These are phyloP conservation scores for Hypolimnas misippus DNA, from an alignment of 2,888 invertebrate genomes.

Conservation along the genomic window DNA sequence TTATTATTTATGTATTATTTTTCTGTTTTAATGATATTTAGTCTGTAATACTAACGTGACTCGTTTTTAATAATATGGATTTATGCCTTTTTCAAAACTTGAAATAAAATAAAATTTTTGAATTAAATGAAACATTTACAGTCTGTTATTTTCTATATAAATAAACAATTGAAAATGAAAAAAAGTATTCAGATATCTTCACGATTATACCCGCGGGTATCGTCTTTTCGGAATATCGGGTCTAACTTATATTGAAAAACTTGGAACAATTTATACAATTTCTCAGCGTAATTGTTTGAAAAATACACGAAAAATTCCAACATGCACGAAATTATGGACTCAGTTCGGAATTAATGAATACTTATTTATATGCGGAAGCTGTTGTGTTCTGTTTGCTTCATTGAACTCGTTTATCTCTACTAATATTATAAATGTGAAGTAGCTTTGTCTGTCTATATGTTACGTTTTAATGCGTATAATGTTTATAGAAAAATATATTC, in stretches of 20 bases:
- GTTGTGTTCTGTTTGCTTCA: not conserved
- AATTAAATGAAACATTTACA: too few species aligned
- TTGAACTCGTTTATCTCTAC: not conserved
- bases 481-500: too few species aligned
- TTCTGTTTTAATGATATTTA: too few species aligned
- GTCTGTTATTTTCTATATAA: too few species aligned
- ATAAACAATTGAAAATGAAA: slow-evolving; percentile 16
- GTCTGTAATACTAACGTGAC: too few species aligned
- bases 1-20: too few species aligned
- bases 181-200: slow-evolving; percentile 28
- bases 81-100: too few species aligned
- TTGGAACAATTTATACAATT: slow-evolving; percentile 45
- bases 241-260: slow-evolving; percentile 51
- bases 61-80: too few species aligned
- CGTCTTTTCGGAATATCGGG: slow-evolving; percentile 38
- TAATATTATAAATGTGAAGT: too few species aligned
- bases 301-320: slow-evolving; percentile 39
- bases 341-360: slow-evolving; percentile 1
- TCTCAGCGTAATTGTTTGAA: slow-evolving; percentile 41
- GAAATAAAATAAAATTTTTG: too few species aligned
- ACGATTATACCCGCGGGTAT: slow-evolving; percentile 36
- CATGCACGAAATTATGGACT: slow-evolving; percentile 24
- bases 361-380: not conserved
- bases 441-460: too few species aligned
- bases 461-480: too few species aligned